A percentile compares a stretch with the other conserved stretches of the same genome.
phyloP scores from a whole-genome alignment of 2,797 vertebrate species.

The Phoxinus dragarum region DNA sequence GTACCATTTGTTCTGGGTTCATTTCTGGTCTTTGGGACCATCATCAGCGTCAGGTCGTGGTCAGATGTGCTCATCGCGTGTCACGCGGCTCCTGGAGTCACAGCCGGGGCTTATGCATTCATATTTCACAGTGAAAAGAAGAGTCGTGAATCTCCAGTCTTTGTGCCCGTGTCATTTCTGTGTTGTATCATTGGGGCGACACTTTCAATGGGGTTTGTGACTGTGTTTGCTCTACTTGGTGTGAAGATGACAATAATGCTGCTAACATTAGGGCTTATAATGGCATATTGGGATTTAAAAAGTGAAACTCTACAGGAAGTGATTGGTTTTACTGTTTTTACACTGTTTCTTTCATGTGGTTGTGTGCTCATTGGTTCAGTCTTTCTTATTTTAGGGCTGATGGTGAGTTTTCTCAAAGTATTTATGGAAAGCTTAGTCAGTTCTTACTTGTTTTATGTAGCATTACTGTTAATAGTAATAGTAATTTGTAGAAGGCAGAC shows the following conservation, averaged over 20 bases:
- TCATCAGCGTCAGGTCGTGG: background rate
- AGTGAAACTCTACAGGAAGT: too few relatives aligned
- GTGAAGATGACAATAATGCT: background rate
- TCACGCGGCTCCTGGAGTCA: background rate
- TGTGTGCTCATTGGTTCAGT: background rate
- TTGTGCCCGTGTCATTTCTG: background rate
- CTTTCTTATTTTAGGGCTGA: background rate
- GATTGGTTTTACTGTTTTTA: background rate
- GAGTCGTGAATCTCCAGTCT: background rate
- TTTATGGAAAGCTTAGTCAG: rapidly evolving
- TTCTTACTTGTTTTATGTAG: background rate
- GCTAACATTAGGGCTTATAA: background rate
- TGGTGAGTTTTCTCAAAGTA: background rate
- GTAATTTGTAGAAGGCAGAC: background rate
- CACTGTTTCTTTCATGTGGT: background rate
- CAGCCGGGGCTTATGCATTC: background rate
- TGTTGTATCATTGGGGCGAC: background rate
- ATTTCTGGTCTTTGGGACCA: background rate
- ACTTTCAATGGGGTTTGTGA: background rate
- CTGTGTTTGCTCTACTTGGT: background rate
- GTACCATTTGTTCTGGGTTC: background rate
- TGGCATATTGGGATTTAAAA: background rate
- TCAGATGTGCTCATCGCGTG: background rate
- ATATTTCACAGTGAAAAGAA: background rate
- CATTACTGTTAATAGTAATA: background rate